Conservation (phyloP, 2,113 vertebrate species). For the Smithornis capensis region DNA sequence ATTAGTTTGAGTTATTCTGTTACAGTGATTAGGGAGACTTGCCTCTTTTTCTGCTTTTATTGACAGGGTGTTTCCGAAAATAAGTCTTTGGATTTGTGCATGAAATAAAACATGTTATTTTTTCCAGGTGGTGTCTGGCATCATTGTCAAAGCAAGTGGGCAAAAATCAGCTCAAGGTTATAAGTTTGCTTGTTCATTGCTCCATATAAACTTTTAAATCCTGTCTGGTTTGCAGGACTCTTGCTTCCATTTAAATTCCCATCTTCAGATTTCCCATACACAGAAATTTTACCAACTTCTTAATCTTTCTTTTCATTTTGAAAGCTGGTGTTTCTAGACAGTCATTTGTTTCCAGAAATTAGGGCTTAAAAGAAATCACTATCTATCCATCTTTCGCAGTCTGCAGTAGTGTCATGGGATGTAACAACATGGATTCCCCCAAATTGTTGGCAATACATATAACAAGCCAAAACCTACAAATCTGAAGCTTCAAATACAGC, state of each 20-base stretch:
- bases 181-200: neutral
- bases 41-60: neutral
- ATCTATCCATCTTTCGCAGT: neutral
- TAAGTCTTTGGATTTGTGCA: neutral
- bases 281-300: neutral
- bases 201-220: neutral
- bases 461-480: neutral
- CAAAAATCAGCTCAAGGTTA: neutral
- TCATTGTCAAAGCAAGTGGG: neutral
- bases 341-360: slow-evolving; percentile 16
- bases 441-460: neutral
- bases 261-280: neutral
- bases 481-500: neutral
- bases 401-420: neutral
- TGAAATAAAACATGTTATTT: neutral
- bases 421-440: neutral
- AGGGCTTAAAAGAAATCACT: neutral
- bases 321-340: neutral
- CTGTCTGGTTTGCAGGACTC: neutral
- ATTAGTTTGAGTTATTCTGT: neutral
- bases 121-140: neutral
- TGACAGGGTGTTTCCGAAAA: neutral
- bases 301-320: neutral
- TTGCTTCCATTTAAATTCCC: neutral
- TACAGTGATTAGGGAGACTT: neutral